Base-by-base conservation (phyloP, 2,888 invertebrate genomes). In the Ormyrus labotus region DNA sequence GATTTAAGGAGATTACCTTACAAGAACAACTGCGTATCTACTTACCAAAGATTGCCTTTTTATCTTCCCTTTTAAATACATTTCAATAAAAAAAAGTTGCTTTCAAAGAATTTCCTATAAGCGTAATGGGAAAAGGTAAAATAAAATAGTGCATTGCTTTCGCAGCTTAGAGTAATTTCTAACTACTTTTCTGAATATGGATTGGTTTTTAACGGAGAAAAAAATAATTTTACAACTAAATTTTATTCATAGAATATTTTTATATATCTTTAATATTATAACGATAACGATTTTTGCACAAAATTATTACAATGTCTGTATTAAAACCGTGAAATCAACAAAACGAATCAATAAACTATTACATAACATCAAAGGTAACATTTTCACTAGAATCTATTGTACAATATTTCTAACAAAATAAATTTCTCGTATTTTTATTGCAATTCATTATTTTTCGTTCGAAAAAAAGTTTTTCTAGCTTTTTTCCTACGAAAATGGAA, bases 191-290 rank as follows among this genome's bases (percentile, higher is more conserved):
- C 2, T 34, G 34, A 34, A 34, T 34, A 3, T 34, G 34, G 2
- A 34, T 2, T 34, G 34, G 3, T 34, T 34, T 34, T 34, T 34
- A 34, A 34, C 2, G 34, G 34, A 34, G 34, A 34, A 34, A 2
- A 1, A 70, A 58, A 70, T 8, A 10, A 53, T 6, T 1, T 5
- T 7, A 45, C 9, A 9, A 58, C 60, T 55, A n/a, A 8, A 48
- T 70, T 58, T 58, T 19, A 51, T 55, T 77, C 45, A 13, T 50
- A 64, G 57, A 70, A 70, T 13, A 19, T 70, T 64, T 74, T n/a
- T 79, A 72, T 73, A 74, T 79, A 74, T 74, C 51, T 70, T 48
- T 72, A 74, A 75, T 74, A 63, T 68, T 7, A 68, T 76, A 81
- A 73, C 72, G 51, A 69, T 73, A 81, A 72, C 57, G 63, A 64